Percentiles rank a stretch among this genome's conserved stretches.
Conservation (phyloP, 1,140 invertebrate genomes). For the Sycobia sp. region DNA sequence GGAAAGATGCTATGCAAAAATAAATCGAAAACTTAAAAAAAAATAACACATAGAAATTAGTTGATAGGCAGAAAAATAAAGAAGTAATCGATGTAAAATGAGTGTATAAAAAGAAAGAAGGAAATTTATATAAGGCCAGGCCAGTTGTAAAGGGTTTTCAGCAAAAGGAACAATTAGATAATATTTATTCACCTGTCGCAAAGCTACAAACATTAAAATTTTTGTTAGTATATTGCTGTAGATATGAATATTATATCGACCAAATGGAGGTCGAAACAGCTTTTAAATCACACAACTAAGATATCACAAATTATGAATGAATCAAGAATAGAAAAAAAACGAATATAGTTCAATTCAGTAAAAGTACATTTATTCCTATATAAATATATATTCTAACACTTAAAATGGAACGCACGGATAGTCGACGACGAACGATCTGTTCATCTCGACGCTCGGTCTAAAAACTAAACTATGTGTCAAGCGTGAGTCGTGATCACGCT, state of each 20-base stretch:
- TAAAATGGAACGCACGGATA: no score
- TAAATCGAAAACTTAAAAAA: conserved; percentile 20
- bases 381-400: no score
- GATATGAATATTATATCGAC: conserved; percentile 42
- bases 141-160: conserved; percentile 28
- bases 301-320: no score
- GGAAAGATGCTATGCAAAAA: conserved; percentile 4
- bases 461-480: no score
- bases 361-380: no score
- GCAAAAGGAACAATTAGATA: conserved; percentile 38
- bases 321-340: no score
- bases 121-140: conserved; percentile 18
- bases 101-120: conserved; percentile 24
- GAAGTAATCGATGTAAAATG: conserved; percentile 26
- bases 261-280: conserved; percentile 54
- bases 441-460: no score
- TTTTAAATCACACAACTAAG: no score
- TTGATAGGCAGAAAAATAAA: conserved; percentile 17
- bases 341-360: no score
- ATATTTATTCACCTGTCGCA: conserved; percentile 46
- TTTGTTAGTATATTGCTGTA: conserved; percentile 44
- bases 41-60: conserved; percentile 21
- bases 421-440: no score
- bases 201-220: conserved; percentile 37
- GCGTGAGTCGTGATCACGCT: no score